Percentiles rank a stretch among this genome's conserved stretches.
Evolutionary conservation across 2,888 invertebrate species (phyloP).

Genomic region (Rotaria magnacalcarata): DNA sequence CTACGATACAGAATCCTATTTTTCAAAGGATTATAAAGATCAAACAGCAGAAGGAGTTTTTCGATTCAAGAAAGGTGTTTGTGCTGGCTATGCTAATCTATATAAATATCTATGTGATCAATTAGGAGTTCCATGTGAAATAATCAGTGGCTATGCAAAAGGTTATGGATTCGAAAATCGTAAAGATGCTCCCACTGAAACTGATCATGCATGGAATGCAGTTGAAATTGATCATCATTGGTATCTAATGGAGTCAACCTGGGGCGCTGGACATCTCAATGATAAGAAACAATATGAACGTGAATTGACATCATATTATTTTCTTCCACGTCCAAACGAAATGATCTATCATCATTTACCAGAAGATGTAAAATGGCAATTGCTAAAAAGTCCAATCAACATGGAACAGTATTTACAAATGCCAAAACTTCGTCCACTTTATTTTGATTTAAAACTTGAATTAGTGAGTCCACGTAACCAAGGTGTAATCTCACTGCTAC

Average conservation of each 20-base stretch:
- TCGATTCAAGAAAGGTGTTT: slow-evolving; percentile 33
- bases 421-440: background rate
- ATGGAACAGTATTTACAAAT: background rate
- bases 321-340: slow-evolving; percentile 32
- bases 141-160: slow-evolving; percentile 34
- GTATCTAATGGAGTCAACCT: slow-evolving; percentile 41
- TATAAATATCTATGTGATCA: slow-evolving; percentile 29
- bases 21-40: background rate
- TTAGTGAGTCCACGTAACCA: background rate
- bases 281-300: slow-evolving; percentile 10
- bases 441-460: background rate
- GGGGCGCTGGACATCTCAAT: slow-evolving; percentile 35
- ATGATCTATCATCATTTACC: slow-evolving; percentile 40
- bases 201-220: slow-evolving; percentile 44
- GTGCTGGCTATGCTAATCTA: slow-evolving; percentile 39
- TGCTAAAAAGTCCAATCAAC: background rate
- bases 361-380: slow-evolving; percentile 29
- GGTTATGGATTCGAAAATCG: slow-evolving; percentile 17
- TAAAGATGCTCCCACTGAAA: background rate
- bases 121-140: slow-evolving; percentile 35
- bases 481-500: background rate
- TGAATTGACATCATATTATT: slow-evolving; percentile 27
- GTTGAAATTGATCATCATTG: slow-evolving; percentile 40
- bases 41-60: slow-evolving; percentile 32
- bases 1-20: slow-evolving; percentile 24